phyloP scores from a whole-genome alignment of 2,888 invertebrate species.

The Hermaeophaga mercurialis region DNA sequence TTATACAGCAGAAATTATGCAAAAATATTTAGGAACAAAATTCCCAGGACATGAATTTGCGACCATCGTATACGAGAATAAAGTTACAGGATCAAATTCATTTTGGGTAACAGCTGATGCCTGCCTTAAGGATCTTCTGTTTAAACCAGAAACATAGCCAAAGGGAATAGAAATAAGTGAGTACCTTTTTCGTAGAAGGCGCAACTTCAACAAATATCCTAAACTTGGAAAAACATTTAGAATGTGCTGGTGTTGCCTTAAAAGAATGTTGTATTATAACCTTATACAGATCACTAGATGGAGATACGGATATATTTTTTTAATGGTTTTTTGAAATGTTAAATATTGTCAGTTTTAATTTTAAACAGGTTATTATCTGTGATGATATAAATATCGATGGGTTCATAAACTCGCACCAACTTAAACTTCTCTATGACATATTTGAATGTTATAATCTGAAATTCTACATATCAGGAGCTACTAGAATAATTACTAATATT shows the following conservation, averaged over 20 bases:
- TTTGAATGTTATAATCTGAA: not conserved
- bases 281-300: not conserved
- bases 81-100: conserved; percentile 9
- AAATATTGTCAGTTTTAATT: not conserved
- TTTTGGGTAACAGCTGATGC: conserved; percentile 7
- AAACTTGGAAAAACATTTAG: not conserved
- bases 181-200: conserved; percentile 4
- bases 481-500: conserved; percentile 1
- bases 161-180: conserved; percentile 11
- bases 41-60: conserved; percentile 8
- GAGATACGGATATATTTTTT: not conserved
- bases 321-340: not conserved
- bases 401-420: not conserved
- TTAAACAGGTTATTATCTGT: conserved; percentile 1
- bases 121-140: not conserved
- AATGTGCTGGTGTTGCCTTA: not conserved
- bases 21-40: conserved; percentile 7
- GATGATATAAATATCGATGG: too few relatives aligned
- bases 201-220: conserved; percentile 7
- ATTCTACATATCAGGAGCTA: not conserved
- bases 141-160: conserved; percentile 5
- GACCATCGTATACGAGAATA: conserved; percentile 2
- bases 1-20: conserved; percentile 9
- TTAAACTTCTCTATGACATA: not conserved
- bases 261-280: too few relatives aligned